These are phyloP conservation scores for Drosophila peninsularis DNA, from an alignment of 2,888 invertebrate genomes.

Conservation along the genomic window DNA sequence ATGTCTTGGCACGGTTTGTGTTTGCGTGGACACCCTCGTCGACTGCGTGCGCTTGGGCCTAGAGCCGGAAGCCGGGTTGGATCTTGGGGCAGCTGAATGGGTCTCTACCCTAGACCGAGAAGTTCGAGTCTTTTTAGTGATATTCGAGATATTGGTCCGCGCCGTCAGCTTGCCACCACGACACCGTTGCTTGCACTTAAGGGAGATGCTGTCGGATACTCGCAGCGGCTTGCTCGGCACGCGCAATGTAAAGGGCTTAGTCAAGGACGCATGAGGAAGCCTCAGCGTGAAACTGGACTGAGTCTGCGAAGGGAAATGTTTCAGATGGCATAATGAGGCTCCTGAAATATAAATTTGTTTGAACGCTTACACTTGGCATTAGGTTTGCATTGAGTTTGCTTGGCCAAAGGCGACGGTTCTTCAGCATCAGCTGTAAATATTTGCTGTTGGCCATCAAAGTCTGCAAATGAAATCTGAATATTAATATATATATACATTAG, in stretches of 20 bases:
- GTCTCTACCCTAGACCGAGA: accelerated
- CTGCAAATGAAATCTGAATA: neutral
- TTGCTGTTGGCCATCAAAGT: neutral
- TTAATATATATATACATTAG: neutral
- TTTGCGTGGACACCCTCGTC: neutral
- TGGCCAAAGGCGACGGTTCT: neutral
- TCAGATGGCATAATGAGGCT: neutral
- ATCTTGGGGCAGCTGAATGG: neutral
- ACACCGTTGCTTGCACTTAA: neutral
- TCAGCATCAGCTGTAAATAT: neutral
- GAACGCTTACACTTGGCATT: neutral
- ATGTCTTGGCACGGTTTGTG: neutral
- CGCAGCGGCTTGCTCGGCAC: neutral
- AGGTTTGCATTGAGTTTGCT: neutral
- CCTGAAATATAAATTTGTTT: no score
- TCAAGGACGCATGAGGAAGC: neutral
- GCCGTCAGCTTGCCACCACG: constrained; percentile 17
- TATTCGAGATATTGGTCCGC: neutral
- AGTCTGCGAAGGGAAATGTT: neutral
- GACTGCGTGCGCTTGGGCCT: neutral
- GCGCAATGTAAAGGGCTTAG: neutral
- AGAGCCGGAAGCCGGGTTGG: neutral
- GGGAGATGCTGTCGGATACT: neutral
- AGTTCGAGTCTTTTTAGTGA: no score
- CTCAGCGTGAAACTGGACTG: neutral